Evolutionary conservation across 2,797 vertebrate genomes (phyloP), one percentile per base, ranked within the genome.

Genomic region (Parambassis ranga): DNA sequence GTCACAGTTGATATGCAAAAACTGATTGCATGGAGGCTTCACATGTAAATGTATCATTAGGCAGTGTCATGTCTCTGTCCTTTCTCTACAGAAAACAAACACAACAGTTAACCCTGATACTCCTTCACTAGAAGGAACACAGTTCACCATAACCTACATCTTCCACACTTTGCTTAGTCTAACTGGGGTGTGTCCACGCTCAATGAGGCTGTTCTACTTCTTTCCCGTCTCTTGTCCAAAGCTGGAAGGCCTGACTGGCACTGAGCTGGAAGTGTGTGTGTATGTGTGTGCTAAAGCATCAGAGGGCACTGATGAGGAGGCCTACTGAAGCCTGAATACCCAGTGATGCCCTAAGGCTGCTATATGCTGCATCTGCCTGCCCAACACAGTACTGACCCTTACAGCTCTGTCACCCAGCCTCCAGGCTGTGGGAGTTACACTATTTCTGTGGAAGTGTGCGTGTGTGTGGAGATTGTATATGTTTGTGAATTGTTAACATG

Each of bases 321-420:
- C 65, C 83, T 61, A 84, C 70, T 85, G 85, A 83, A 84, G 83
- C 87, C 72, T 86, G 75, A 87, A 82, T 61, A 74, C 64, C 76
- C 75, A 77, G 67, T 4, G 58, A 67, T 76, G 77, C 64, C 85
- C 61, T 63, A 50, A 18, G 75, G 85, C 72, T 15, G 28, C 57
- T 13, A 57, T 65, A 44, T 6, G 41, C 68, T 68, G 71, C 84
- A 75, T 84, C 85, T 87, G 82, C 78, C 75, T 78, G 65, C 73
- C 73, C 57, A 74, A 38, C 57, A 10, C 68, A 66, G 65, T 7
- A 3, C 63, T 66, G 80, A 60, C 57, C 74, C 76, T 81, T 41
- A 28, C 37, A 79, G 77, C 75, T 71, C 76, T 69, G 76, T 80
- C 83, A 71, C 31, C 55, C 66, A n/a, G 42, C 68, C 75, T 68